phyloP scores from a whole-genome alignment of 2,888 invertebrate genomes.

The Apamea sordens region DNA sequence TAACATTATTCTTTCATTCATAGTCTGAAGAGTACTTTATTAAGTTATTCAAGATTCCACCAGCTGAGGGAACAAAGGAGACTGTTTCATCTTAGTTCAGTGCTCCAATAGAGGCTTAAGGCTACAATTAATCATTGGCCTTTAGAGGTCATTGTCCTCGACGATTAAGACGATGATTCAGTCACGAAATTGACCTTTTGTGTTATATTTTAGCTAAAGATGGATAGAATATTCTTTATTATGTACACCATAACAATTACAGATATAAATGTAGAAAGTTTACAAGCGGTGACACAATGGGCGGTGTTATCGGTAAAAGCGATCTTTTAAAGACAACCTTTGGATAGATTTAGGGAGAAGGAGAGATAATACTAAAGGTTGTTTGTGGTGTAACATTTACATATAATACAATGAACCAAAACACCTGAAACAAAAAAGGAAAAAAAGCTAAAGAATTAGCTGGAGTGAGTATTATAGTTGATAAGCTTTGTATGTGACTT shows the following conservation, averaged over 20 bases:
- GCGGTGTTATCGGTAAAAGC: no score
- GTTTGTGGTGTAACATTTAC: no score
- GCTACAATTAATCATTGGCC: slow-evolving; percentile 57
- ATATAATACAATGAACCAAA: no score
- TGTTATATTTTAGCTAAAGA: slow-evolving; percentile 28
- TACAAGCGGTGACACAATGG: no score
- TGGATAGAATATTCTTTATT: no score
- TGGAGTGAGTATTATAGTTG: not conserved
- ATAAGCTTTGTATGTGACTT: no score
- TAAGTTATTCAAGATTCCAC: slow-evolving; percentile 54
- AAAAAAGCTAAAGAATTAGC: slow-evolving; percentile 26
- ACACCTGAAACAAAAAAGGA: no score
- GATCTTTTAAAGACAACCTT: no score
- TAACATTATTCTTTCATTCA: slow-evolving; percentile 51
- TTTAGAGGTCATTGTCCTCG: slow-evolving; percentile 43
- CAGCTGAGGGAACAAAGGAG: slow-evolving; percentile 45
- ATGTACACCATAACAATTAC: no score
- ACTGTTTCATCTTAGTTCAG: slow-evolving; percentile 54
- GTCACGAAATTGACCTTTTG: slow-evolving; percentile 54
- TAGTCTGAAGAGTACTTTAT: slow-evolving; percentile 45
- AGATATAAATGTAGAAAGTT: no score
- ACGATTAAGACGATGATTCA: slow-evolving; percentile 40
- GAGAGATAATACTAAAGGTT: no score
- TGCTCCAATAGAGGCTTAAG: slow-evolving; percentile 38
- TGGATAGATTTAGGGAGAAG: no score